Conservation (phyloP, 2,797 vertebrate genomes). For the Crenichthys baileyi region DNA sequence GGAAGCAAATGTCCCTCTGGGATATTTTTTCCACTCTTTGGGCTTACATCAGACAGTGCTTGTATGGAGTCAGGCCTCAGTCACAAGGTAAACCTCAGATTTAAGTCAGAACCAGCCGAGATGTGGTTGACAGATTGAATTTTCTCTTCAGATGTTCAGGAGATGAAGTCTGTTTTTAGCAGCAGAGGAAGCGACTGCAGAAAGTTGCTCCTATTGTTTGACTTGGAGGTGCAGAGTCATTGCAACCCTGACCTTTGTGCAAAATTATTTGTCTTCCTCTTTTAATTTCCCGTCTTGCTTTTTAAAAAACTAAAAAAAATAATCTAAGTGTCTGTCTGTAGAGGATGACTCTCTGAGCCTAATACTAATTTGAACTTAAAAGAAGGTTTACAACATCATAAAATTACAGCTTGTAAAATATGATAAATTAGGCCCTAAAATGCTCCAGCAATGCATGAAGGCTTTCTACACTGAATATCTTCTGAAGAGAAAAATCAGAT, state of each 20-base stretch:
- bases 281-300: neutral
- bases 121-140: slow-evolving; percentile 1
- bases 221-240: neutral
- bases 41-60: slow-evolving; percentile 6
- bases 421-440: neutral
- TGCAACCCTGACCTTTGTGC: slow-evolving; percentile 5
- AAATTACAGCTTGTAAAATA: neutral
- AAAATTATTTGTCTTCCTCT: neutral
- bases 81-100: slow-evolving; percentile 49
- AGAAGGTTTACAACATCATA: neutral
- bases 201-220: neutral
- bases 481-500: neutral
- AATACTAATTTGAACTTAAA: too few relatives aligned
- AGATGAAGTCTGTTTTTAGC: neutral
- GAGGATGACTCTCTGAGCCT: neutral
- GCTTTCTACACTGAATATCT: neutral
- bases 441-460: neutral
- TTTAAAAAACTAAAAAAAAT: too few relatives aligned
- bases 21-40: slow-evolving; percentile 5
- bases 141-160: neutral
- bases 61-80: slow-evolving; percentile 33
- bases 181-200: neutral
- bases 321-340: neutral
- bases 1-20: neutral
- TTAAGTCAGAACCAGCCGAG: neutral